phyloP scores from a whole-genome alignment of 2,888 invertebrate species.

The Callinectes sapidus region DNA sequence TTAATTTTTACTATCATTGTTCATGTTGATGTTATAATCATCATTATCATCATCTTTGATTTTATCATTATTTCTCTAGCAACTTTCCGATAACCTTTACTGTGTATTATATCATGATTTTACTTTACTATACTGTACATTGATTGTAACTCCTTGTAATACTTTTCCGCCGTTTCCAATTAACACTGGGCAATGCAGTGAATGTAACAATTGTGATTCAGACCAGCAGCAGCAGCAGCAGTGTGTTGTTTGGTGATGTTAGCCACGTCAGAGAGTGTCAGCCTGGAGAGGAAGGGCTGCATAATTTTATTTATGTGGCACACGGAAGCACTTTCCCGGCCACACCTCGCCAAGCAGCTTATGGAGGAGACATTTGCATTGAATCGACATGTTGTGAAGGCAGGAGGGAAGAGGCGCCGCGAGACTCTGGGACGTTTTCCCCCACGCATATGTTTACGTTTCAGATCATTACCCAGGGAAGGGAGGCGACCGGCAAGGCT shows the following conservation, averaged over 20 bases:
- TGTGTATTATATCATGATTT: no score
- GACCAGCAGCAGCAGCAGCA: no score
- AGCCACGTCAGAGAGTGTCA: not conserved
- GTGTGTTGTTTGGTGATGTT: not conserved
- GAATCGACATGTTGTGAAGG: not conserved
- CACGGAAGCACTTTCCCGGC: not conserved
- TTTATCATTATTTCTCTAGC: no score
- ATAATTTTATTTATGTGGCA: not conserved
- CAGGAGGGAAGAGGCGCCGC: not conserved
- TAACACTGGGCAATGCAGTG: no score
- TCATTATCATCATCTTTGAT: no score
- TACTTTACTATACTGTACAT: no score
- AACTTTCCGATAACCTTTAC: no score
- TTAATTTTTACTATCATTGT: no score
- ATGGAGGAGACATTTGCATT: not conserved
- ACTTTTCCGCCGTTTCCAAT: no score
- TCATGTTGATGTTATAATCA: no score
- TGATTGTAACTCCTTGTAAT: no score
- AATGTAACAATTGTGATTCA: no score
- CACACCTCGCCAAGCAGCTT: not conserved
- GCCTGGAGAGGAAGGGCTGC: not conserved
- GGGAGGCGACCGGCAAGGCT: not conserved
- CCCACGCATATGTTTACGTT: not conserved
- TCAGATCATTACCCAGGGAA: not conserved
- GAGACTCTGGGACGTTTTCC: not conserved